Conservation (phyloP, 2,888 invertebrate genomes). For the Schizaphis graminum region DNA sequence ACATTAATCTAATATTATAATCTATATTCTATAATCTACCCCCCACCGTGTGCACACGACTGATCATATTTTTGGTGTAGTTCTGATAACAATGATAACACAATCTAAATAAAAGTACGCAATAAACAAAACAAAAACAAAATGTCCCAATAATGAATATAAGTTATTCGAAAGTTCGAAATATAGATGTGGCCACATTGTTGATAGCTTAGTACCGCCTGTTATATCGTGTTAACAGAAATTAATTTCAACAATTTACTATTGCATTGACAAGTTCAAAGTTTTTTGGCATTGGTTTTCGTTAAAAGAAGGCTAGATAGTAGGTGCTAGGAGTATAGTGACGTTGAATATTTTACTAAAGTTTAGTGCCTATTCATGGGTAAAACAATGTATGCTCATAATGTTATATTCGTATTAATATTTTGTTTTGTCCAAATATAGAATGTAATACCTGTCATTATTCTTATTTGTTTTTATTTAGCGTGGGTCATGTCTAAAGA, state of each 20-base stretch:
- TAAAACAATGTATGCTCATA: conserved; percentile 41
- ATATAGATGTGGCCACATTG: conserved; percentile 54
- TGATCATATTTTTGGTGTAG: background rate
- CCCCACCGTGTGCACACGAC: background rate
- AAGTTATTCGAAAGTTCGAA: conserved; percentile 44
- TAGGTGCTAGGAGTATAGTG: background rate
- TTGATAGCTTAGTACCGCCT: conserved; percentile 20
- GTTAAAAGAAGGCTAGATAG: background rate
- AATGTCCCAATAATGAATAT: background rate
- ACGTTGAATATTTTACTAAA: background rate
- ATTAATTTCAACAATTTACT: background rate
- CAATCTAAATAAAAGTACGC: background rate
- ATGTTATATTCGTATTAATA: background rate
- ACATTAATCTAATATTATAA: conserved; percentile 6
- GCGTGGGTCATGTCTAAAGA: conserved; percentile 62
- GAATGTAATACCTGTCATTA: background rate
- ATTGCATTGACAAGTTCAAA: background rate
- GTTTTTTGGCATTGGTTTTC: background rate
- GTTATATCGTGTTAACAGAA: background rate
- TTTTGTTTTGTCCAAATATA: background rate
- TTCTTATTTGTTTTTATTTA: background rate
- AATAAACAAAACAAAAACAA: background rate
- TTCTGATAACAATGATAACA: conserved; percentile 17
- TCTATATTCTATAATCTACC: background rate
- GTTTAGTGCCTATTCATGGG: conserved; percentile 55